Evolutionary conservation across 1,140 invertebrate genomes (phyloP), one percentile per base, ranked within the genome.

Genomic region (Tigriopus japonicus): DNA sequence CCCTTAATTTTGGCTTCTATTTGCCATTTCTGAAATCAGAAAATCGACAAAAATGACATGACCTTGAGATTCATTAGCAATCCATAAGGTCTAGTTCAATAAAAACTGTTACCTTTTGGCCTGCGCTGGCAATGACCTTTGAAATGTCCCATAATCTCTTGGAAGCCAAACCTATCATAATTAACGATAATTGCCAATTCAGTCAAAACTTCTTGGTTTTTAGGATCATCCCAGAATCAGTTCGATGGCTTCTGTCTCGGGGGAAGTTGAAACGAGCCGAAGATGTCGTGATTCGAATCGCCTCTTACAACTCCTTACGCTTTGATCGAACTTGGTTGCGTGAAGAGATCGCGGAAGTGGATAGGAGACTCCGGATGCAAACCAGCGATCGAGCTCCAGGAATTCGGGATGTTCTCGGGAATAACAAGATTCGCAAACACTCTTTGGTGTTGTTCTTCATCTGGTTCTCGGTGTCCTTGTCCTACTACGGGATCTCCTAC

Each of bases 381-480:
- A 15, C 28, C 42, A 3, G 42, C 2, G 19, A 21, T 60, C 12
- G 17, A 54, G 15, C 19, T 17, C 42, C 45, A 17, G 42, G 19
- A 15, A 52, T 52, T 19, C 17, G 21, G 42, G 54, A 60, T 15
- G 51, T 66, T 13, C 59, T 67, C 62, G 51, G 35, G n/a, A 56
- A 56, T 3, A 45, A 64, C 6, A 43, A 59, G n/a, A 60, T 64
- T 10, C 40, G 63, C 19, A 54, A 41, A 23, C 43, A 63, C 45
- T 62, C 62, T 7, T n/a, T 68, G 14, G 19, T 66, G 6, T 56
- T 64, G 5, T 60, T 64, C 41, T 65, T 65, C 58, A 62, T 59
- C 28, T 68, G 66, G 66, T 70, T 72, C 35, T 63, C 67, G 10
- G 66, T 66, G 13, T 67, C 71, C 7, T 59, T 69, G n/a, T 65